These are phyloP conservation scores for Harpalus rubripes DNA, from an alignment of 2,888 invertebrate genomes.

Conservation along the genomic window DNA sequence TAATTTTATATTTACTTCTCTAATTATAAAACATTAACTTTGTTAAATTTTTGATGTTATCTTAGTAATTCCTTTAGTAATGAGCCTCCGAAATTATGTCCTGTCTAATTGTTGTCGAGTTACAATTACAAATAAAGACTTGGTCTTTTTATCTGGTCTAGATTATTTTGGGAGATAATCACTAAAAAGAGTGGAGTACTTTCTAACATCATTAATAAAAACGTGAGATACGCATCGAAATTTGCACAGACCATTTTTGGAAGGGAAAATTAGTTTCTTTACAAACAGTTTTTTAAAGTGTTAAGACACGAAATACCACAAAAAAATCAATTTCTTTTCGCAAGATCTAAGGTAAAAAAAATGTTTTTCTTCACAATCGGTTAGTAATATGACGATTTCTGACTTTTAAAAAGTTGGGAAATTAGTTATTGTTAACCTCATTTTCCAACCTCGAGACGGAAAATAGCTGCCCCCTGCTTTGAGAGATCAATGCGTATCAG, in stretches of 20 bases:
- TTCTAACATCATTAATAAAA: constrained; percentile 41
- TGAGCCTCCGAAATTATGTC: not conserved
- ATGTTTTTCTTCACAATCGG: too few species aligned
- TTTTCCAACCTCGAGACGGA: too few species aligned
- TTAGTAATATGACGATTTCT: too few species aligned
- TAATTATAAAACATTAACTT: constrained; percentile 7
- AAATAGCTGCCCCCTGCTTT: too few species aligned
- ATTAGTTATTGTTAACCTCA: too few species aligned
- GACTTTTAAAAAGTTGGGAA: too few species aligned
- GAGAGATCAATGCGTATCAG: too few species aligned
- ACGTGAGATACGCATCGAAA: constrained; percentile 25
- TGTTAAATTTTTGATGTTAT: constrained; percentile 17
- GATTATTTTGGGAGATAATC: constrained; percentile 28
- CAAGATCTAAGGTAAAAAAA: too few species aligned
- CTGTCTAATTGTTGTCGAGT: constrained; percentile 9
- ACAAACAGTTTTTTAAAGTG: not conserved
- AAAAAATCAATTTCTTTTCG: too few species aligned
- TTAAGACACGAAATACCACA: too few species aligned
- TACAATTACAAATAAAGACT: constrained; percentile 29
- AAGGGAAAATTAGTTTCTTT: constrained; percentile 22
- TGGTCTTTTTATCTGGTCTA: constrained; percentile 13
- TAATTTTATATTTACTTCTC: constrained; percentile 1
- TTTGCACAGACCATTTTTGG: constrained; percentile 15
- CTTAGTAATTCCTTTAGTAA: constrained; percentile 8
- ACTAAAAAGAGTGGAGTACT: constrained; percentile 10